phyloP scores from a whole-genome alignment of 2,113 vertebrate genomes.

The Glaucomys volans region DNA sequence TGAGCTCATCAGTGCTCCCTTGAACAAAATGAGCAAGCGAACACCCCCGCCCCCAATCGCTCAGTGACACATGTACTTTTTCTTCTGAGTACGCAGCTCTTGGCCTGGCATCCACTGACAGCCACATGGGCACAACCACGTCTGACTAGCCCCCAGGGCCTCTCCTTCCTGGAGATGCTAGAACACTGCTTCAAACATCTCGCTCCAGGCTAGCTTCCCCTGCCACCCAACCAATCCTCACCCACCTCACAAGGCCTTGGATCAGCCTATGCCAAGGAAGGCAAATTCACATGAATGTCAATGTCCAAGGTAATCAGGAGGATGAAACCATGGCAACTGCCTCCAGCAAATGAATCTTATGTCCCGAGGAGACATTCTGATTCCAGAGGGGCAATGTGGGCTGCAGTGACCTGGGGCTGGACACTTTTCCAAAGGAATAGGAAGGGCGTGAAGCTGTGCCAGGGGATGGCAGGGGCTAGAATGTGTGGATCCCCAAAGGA shows the following conservation, averaged over 20 bases:
- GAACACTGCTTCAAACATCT: neutral
- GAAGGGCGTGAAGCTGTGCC: neutral
- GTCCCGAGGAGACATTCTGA: neutral
- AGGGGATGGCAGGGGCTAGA: neutral
- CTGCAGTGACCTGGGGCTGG: slow-evolving; percentile 13
- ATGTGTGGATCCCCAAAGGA: neutral
- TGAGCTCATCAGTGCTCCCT: neutral
- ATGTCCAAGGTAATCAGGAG: slow-evolving; percentile 56
- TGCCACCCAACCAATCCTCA: neutral
- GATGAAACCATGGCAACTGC: slow-evolving; percentile 69
- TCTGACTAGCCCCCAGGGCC: neutral
- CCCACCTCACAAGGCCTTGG: neutral
- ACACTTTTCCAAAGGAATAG: neutral
- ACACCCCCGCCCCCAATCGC: neutral
- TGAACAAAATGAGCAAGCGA: slow-evolving; percentile 7
- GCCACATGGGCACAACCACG: neutral
- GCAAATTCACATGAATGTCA: slow-evolving; percentile 41
- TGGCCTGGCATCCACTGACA: neutral
- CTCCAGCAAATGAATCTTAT: slow-evolving; percentile 44
- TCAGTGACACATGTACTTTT: neutral
- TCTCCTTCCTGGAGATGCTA: neutral
- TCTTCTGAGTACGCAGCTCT: neutral
- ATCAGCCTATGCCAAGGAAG: neutral
- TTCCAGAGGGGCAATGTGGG: neutral
- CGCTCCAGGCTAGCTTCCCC: neutral